Conservation (phyloP, 92 coral and sea anemone genomes). For the Parazoanthus darwini region DNA sequence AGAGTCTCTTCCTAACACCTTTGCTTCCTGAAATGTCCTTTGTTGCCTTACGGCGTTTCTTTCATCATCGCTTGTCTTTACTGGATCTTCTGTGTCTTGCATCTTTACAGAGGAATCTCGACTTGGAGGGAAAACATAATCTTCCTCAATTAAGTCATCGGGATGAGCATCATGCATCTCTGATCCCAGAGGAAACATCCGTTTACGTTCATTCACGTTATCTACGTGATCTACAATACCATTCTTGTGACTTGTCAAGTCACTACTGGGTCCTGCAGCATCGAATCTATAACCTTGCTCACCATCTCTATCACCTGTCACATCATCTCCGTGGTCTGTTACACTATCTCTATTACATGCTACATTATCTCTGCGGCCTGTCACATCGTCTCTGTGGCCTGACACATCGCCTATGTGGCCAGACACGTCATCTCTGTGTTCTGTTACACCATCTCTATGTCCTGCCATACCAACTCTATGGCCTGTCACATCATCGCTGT, state of each 20-base stretch:
- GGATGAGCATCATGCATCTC: conserved; percentile 14
- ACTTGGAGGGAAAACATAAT: conserved; percentile 19
- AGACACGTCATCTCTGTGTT: not conserved
- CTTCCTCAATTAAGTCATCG: not conserved
- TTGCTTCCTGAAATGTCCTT: not conserved
- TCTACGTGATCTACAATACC: not conserved
- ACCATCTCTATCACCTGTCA: not conserved
- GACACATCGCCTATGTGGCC: not conserved
- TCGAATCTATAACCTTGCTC: not conserved
- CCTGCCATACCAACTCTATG: not conserved
- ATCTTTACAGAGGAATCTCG: not conserved
- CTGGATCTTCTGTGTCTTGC: not conserved
- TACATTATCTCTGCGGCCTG: not conserved
- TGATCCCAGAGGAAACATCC: not conserved
- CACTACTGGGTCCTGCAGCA: not conserved
- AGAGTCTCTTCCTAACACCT: not conserved
- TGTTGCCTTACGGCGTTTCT: not conserved
- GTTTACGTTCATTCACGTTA: not conserved
- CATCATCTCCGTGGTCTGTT: not conserved
- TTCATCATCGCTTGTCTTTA: not conserved
- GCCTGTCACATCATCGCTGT: not conserved
- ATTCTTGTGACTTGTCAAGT: not conserved
- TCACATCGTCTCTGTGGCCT: not conserved
- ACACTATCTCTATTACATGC: not conserved
- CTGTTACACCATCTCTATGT: not conserved